Base-by-base conservation (phyloP, 2,888 invertebrate genomes). In the Nezara viridula region DNA sequence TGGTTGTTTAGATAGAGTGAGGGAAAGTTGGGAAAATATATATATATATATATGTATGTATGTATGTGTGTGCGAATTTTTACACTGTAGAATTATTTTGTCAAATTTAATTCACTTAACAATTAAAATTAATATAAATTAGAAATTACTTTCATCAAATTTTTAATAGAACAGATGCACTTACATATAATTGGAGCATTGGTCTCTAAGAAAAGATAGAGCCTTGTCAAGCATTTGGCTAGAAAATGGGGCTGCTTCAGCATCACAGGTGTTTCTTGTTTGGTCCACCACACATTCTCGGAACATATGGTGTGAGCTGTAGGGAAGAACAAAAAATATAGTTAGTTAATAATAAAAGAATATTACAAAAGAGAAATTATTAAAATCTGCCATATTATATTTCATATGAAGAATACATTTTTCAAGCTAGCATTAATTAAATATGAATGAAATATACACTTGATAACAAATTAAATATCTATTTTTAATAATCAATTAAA, bases 161-260 rank as follows among this genome's bases (percentile, higher is more conserved):
- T 50, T 19, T 19, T 55, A 9, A 66, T 32, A 2, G 32, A 19
- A 32, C 32, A 32, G 66, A 2, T 66, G 32, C 7, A 92, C 94
- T 94, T 92, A 95, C 95, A 94, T 94, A 92, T 94, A 95, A 91
- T 94, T 94, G 86, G 93, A 92, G 92, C 95, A 95, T 91, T 95
- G 94, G 91, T 95, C 94, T 89, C 94, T 94, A 7, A 95, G 92
- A 91, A 95, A 95, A 90, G 94, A 94, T 81, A 95, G 92, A 1
- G 95, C 94, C 91, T 95, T 94, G 91, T 95, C 94, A 73, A 95
- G 93, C 88, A 94, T 94, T 91, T 94, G 94, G 14, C 92, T 92
- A 0, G 95, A 94, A 91, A 95, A 95, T 91, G 92, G 93, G 2
- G 93, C 93, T 0, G 94, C 94, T n/a, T 94, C 93, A 27, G 93